Base-by-base conservation (phyloP, 2,797 vertebrate species). In the Galaxias olidus region DNA sequence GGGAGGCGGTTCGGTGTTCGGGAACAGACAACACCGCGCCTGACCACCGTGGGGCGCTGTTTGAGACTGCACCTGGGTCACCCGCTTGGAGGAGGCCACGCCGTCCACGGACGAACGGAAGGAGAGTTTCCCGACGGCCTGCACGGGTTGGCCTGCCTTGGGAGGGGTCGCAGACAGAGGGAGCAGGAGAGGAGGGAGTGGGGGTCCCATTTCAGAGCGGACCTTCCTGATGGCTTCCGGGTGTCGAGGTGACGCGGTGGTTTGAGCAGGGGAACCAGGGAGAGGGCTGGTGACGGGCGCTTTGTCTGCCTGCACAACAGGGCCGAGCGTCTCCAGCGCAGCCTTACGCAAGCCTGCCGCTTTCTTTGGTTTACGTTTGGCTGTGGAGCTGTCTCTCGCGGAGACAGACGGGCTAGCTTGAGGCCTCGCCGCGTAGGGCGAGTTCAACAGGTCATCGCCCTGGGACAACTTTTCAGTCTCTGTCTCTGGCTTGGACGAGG, bases 181-280 rank as follows among this genome's bases (percentile, higher is more conserved):
- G 14, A 89, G 87, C 0, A 99, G 88, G 47, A 96, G 76, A 1
- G 94, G 92, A 11, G 94, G 97, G 58, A 98, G 86, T 0, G 97
- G 96, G 4, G 92, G 92, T 10, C 97, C 97, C 90, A 99, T 93
- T 84, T 96, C 94, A 60, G 83, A 87, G 55, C 90, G 90, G 44
- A 97, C 92, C 63, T 88, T 83, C 53, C 84, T 88, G 19, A 98
- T 84, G 0, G 72, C 84, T 66, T 94, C 89, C 0, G 87, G 58
- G 45, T 68, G 72, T n/a, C 83, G 78, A 4, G 69, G 62, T 42
- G 87, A 77, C n/a, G 78, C 4, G 52, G 64, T 19, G 11, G 78
- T 68, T 66, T 88, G 78, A 17, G 87, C 78, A 59, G 74, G 69
- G 59, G 80, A 83, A 48, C 70, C 44, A 42, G 79, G 14, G 0